phyloP scores from a whole-genome alignment of 2,113 vertebrate species.

The Rana temporaria region DNA sequence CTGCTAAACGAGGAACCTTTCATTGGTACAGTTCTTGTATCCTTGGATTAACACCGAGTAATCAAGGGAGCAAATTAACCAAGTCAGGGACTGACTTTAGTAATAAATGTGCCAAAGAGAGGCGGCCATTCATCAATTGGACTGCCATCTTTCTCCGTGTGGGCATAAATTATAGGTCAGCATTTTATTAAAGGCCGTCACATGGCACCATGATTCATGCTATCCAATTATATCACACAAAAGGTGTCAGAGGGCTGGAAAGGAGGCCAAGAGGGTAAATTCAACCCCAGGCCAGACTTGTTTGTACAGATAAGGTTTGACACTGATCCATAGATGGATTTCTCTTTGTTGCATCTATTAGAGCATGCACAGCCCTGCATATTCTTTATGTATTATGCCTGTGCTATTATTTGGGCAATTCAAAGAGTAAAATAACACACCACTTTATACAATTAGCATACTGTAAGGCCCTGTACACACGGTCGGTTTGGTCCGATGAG shows the following conservation, averaged over 20 bases:
- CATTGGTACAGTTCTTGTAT: constrained; percentile 2
- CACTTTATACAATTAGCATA: too few relatives aligned
- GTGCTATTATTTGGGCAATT: too few relatives aligned
- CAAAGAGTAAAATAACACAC: too few relatives aligned
- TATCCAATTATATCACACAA: not conserved
- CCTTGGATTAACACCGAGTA: constrained; percentile 5
- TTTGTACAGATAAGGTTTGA: too few relatives aligned
- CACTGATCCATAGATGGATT: too few relatives aligned
- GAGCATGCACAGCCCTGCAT: too few relatives aligned
- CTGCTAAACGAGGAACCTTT: not conserved
- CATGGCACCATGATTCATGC: not conserved
- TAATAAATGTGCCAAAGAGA: not conserved
- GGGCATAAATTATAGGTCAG: not conserved
- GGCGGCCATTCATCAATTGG: not conserved
- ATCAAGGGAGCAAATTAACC: not conserved
- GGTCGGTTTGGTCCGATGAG: too few relatives aligned
- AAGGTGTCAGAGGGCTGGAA: not conserved
- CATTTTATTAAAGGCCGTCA: not conserved
- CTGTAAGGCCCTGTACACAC: too few relatives aligned
- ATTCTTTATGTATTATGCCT: too few relatives aligned
- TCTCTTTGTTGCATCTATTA: too few relatives aligned
- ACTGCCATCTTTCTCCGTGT: not conserved
- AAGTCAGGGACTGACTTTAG: not conserved
- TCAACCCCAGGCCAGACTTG: too few relatives aligned
- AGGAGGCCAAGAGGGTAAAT: too few relatives aligned